Base-by-base conservation (phyloP, 2,888 invertebrate genomes). In the Pachliopta kotzebuea region DNA sequence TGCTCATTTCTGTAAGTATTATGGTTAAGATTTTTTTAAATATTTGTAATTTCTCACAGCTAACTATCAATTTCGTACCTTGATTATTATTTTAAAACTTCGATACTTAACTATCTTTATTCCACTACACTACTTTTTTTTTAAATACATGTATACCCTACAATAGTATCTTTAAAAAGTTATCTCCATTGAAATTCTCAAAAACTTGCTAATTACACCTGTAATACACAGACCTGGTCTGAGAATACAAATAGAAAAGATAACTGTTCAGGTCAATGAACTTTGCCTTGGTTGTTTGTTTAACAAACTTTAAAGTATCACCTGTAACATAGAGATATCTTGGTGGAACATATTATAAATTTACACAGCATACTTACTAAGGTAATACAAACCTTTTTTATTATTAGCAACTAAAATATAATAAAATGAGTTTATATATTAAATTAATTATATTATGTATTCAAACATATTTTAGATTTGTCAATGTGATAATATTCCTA, bases 1-100 rank as follows among this genome's bases (percentile, higher is more conserved):
- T 92, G 92, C 79, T 92, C 92, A 69, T 89, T 92, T 76, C 89
- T 92, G 92, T 92, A 77, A 92, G 92, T 92, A 78, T 72, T 69
- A 67, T 11, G 14, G 14, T 37, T 11, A 14, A 31, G 6, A 31
- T 37, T 37, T 37, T 14, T 37, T 9, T 9, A 31, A 37, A 37
- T 14, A 37, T 37, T 14, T 37, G 2, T 14, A 14, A 37, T 37
- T 14, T 14, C 37, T 37, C 4, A 37, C 14, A 14, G 4, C 4
- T 37, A 37, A 37, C 14, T 1, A 2, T 37, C 14, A 37, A 37
- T 11, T 37, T 14, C 4, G 11, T 37, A 37, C 3, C 14, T 37
- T 37, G 4, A 37, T 37, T 37, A 37, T 63, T 21, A 49, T 0
- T 7, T 42, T 42, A 20, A 49, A 49, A 49, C 7, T 4, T 49